phyloP scores from a whole-genome alignment of 2,797 vertebrate genomes.

The Neoniphon sammara region DNA sequence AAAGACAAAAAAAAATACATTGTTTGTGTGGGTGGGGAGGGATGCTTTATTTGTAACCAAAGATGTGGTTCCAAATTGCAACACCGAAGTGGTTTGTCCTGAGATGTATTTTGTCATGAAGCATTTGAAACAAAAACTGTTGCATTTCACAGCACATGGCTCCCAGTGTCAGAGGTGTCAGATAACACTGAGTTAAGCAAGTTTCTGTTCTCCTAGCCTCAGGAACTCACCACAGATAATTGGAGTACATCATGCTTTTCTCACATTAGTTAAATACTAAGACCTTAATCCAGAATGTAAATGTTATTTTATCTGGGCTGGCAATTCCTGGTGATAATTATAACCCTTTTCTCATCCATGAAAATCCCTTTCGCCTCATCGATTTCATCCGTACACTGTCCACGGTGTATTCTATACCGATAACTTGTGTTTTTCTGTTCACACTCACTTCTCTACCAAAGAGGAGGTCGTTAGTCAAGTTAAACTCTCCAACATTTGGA shows the following conservation, averaged over 20 bases:
- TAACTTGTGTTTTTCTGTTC: conserved; percentile 16
- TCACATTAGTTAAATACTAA: conserved; percentile 30
- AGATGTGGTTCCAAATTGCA: conserved; percentile 78
- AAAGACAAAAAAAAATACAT: too few relatives aligned
- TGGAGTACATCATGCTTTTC: conserved; percentile 45
- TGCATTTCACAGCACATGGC: conserved; percentile 56
- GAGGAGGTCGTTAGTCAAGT: conserved; percentile 86
- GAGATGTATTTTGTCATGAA: conserved; percentile 69
- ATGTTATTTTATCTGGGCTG: conserved; percentile 62
- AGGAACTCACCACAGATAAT: conserved; percentile 55
- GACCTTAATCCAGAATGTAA: conserved; percentile 52
- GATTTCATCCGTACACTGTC: conserved; percentile 47
- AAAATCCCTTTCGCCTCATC: conserved; percentile 42
- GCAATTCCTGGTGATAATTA: conserved; percentile 65
- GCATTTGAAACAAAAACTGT: conserved; percentile 53
- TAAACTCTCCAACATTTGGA: conserved; percentile 94
- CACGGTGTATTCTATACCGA: conserved; percentile 19
- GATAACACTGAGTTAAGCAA: conserved; percentile 50
- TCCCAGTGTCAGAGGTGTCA: conserved; percentile 55
- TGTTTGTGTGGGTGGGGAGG: conserved; percentile 40
- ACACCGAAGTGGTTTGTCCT: conserved; percentile 70
- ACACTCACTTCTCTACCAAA: conserved; percentile 80
- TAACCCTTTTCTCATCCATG: conserved; percentile 63
- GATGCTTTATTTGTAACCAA: conserved; percentile 82
- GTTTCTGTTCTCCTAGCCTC: conserved; percentile 64